Base-by-base conservation (phyloP, 2,113 vertebrate species). In the Menidia beryllina region DNA sequence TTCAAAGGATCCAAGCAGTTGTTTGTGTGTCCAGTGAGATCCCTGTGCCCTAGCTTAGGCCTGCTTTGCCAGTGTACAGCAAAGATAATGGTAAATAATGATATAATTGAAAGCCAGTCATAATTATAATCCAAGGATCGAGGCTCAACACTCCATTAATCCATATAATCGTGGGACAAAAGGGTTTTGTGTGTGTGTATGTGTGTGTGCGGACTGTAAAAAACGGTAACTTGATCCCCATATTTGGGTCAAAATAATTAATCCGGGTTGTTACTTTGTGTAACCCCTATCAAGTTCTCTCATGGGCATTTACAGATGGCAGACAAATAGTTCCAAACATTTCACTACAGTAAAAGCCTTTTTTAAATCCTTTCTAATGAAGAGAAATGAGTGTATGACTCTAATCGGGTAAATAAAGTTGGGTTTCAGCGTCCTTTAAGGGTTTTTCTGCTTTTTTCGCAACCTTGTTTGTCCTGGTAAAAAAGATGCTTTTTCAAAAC, bases 21-120 rank as follows among this genome's bases (percentile, higher is more conserved):
- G 15, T 50, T 11, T 64, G 43, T 51, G 12, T 45, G 45, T 69
- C 53, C 23, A 19, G 13, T 58, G 23, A 4, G 20, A 60, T 47
- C 0, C 2, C 30, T 56, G 60, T 25, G 9, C 15, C 24, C 14
- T 65, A 41, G n/a, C 27, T 56, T 2, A 20, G 26, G 3, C 30
- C 17, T 36, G 48, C 26, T 45, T n/a, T 19, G 14, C 41, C 17
- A 45, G 19, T 36, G 20, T n/a, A 11, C 24, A 59, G 54, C 50
- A 63, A 30, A 48, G 27, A 69, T 38, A 17, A 36, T 56, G 13
- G 21, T 36, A 47, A 45, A 61, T 45, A 58, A 34, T 34, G 0
- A 2, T 19, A 12, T 69, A n/a, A 25, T n/a, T 12, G 23, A 21
- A 14, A 26, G 34, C 27, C 21, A 3, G 50, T 38, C 17, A 19